phyloP scores from a whole-genome alignment of 2,113 vertebrate genomes.

The Microcebus griseorufus region DNA sequence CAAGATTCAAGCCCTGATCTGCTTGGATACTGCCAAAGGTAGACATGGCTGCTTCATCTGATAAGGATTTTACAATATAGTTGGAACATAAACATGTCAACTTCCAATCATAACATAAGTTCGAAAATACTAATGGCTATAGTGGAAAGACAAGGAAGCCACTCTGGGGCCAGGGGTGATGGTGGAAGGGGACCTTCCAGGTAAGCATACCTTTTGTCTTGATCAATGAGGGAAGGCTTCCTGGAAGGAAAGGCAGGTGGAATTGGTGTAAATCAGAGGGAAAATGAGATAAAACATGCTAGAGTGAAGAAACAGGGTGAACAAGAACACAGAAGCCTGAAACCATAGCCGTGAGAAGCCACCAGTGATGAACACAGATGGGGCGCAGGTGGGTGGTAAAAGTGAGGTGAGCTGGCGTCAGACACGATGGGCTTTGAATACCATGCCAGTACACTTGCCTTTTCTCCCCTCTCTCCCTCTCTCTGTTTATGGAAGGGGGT shows the following conservation, averaged over 20 bases:
- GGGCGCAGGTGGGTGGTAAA: no score
- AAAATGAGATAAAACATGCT: not conserved
- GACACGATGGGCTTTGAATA: not conserved
- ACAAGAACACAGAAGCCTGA: not conserved
- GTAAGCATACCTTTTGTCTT: not conserved
- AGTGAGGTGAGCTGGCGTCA: not conserved
- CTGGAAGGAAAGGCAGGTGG: not conserved
- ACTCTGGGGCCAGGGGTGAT: fast-evolving
- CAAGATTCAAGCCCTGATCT: not conserved
- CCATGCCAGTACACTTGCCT: not conserved
- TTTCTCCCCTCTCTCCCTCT: not conserved
- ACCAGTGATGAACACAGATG: not conserved
- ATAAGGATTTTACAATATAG: not conserved
- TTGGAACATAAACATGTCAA: not conserved
- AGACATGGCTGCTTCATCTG: not conserved
- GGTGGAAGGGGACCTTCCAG: not conserved
- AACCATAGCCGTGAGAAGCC: not conserved
- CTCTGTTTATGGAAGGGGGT: not conserved
- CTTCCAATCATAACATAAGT: not conserved
- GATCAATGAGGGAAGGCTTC: not conserved
- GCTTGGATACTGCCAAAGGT: not conserved
- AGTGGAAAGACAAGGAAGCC: not conserved
- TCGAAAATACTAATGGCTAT: not conserved
- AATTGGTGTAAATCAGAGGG: not conserved
- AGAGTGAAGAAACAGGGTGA: not conserved